A percentile compares a stretch with the other conserved stretches of the same genome.
phyloP scores from a whole-genome alignment of 2,888 invertebrate genomes.

The Andrena hattorfiana region DNA sequence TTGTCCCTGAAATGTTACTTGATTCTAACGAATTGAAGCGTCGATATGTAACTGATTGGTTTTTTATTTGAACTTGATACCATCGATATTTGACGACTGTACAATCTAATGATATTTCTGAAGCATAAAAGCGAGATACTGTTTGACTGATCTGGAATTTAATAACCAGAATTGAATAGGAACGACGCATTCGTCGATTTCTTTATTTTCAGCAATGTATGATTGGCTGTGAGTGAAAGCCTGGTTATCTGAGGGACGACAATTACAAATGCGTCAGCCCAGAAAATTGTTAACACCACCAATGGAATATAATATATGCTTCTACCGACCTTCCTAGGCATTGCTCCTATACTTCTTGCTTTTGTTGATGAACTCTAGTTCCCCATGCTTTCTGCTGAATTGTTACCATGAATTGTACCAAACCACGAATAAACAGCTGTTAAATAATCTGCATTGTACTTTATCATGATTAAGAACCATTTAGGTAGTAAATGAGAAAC shows the following conservation, averaged over 20 bases:
- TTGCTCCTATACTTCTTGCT: not conserved
- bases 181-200: not conserved
- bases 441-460: not conserved
- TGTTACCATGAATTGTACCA: not conserved
- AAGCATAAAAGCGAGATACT: too few species aligned
- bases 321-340: not conserved
- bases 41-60: too few species aligned
- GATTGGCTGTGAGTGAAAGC: conserved; percentile 52
- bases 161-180: too few species aligned
- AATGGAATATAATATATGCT: not conserved
- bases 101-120: too few species aligned
- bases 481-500: too few species aligned
- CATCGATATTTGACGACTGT: too few species aligned
- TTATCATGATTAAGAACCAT: not conserved
- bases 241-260: conserved; percentile 10
- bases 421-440: not conserved
- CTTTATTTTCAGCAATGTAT: conserved; percentile 52
- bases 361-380: too few species aligned
- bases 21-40: too few species aligned
- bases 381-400: not conserved
- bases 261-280: not conserved
- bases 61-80: too few species aligned
- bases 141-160: too few species aligned
- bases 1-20: too few species aligned
- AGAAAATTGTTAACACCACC: conserved; percentile 19